Conservation (phyloP, 1,140 invertebrate species). For the Panonychus citri region DNA sequence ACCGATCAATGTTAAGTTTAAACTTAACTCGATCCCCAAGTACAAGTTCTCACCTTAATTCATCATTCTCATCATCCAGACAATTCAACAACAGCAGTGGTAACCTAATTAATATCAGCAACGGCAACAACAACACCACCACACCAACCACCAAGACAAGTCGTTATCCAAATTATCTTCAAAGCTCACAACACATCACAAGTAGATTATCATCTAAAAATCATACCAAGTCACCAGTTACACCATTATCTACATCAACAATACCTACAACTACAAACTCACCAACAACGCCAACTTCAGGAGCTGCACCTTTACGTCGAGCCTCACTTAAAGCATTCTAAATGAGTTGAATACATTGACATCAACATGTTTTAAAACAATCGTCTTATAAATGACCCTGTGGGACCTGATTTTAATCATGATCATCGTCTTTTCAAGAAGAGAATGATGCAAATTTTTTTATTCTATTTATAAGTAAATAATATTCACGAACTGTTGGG, state of each 20-base stretch:
- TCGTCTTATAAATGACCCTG: too few relatives aligned
- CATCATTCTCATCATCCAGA: not conserved
- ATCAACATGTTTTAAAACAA: too few relatives aligned
- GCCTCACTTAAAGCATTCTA: not conserved
- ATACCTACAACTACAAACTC: too few relatives aligned
- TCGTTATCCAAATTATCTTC: conserved; percentile 9
- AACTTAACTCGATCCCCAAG: not conserved
- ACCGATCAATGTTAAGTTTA: not conserved
- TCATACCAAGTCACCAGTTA: not conserved
- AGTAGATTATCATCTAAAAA: not conserved
- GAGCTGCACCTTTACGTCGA: not conserved
- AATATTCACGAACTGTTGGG: too few relatives aligned
- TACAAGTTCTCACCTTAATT: too few relatives aligned
- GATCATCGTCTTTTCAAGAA: too few relatives aligned
- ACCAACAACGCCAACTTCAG: too few relatives aligned
- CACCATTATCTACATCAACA: not conserved
- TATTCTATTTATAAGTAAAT: too few relatives aligned
- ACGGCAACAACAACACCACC: not conserved
- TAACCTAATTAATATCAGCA: not conserved
- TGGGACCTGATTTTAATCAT: too few relatives aligned
- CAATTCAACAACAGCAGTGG: not conserved
- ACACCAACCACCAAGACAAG: not conserved
- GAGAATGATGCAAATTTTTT: too few relatives aligned
- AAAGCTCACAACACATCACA: conserved; percentile 11
- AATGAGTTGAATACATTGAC: not conserved